These are phyloP conservation scores for Netta rufina DNA, from an alignment of 2,797 vertebrate genomes.

Conservation along the genomic window DNA sequence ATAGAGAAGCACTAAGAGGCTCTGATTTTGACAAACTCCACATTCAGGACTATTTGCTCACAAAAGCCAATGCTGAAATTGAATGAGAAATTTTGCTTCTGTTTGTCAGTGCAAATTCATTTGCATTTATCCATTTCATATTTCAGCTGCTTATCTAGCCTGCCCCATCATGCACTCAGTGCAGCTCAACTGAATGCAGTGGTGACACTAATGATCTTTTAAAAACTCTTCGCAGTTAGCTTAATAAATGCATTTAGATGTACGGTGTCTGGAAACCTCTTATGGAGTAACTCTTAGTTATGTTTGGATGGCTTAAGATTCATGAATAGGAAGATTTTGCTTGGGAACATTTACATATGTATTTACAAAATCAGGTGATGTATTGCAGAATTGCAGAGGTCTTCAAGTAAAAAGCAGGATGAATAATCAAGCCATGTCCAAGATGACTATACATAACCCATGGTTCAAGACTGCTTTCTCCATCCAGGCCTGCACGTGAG, in stretches of 20 bases:
- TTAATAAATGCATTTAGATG: background rate
- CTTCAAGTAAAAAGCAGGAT: constrained; percentile 28
- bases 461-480: background rate
- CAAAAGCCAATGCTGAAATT: background rate
- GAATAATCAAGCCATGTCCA: background rate
- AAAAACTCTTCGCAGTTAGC: background rate
- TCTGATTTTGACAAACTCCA: background rate
- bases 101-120: background rate
- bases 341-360: background rate
- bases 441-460: background rate
- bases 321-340: background rate
- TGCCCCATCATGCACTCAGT: background rate
- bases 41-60: background rate
- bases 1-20: background rate
- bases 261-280: background rate
- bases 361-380: background rate
- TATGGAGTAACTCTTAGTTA: background rate
- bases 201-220: background rate
- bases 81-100: background rate
- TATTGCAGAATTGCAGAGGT: constrained; percentile 46
- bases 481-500: background rate
- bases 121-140: background rate
- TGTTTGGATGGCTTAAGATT: background rate
- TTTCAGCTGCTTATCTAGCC: background rate
- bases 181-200: background rate